Evolutionary conservation across 2,113 vertebrate species (phyloP).

Genomic region (Bombycilla garrulus): DNA sequence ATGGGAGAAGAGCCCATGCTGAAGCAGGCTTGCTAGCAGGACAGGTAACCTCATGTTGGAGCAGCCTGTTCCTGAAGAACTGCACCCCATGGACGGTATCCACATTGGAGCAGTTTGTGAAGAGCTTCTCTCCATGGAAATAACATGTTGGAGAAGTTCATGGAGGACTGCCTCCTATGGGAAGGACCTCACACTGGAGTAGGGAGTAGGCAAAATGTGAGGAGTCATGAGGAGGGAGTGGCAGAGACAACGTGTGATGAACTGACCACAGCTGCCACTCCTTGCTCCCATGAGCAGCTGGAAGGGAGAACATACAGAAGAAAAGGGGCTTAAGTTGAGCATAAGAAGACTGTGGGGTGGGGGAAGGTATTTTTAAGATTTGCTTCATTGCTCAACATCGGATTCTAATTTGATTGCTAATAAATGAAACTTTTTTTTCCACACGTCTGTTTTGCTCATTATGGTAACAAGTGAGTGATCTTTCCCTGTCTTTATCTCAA

Average conservation of each 20-base stretch:
- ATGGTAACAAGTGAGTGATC: not conserved
- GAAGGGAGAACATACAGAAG: not conserved
- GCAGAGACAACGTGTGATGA: fast-evolving
- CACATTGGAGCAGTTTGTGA: not conserved
- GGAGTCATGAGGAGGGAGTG: not conserved
- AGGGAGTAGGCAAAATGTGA: not conserved
- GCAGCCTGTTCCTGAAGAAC: not conserved
- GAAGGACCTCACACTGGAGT: not conserved
- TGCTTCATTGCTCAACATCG: fast-evolving
- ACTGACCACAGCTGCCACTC: too few relatives aligned
- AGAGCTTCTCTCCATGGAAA: not conserved
- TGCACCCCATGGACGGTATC: not conserved
- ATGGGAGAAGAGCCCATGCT: not conserved
- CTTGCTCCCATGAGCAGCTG: not conserved
- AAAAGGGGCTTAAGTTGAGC: not conserved
- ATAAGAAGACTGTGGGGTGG: too few relatives aligned
- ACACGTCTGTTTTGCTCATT: fast-evolving
- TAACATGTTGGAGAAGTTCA: not conserved
- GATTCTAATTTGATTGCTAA: not conserved
- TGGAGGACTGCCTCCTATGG: not conserved
- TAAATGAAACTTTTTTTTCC: not conserved
- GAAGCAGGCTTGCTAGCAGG: not conserved
- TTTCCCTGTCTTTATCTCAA: not conserved
- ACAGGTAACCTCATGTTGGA: fast-evolving
- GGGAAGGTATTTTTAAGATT: not conserved